Evolutionary conservation across 2,888 invertebrate species (phyloP), one percentile per base, ranked within the genome.

Genomic region (Rhaphigaster nebulosa): DNA sequence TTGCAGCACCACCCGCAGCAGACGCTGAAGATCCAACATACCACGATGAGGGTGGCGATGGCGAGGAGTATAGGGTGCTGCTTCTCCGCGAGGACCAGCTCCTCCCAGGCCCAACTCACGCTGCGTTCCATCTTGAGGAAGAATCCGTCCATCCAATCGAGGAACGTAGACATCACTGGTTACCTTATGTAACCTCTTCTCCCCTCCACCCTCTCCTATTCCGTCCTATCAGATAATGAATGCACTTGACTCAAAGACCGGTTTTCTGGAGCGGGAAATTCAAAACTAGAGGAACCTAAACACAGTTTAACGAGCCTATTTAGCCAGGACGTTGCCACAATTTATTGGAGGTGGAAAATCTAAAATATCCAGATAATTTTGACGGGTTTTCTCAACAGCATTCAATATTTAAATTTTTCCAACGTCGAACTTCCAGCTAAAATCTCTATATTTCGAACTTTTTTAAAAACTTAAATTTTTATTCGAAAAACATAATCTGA

Each of bases 81-180:
- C 84, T 26, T 84, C 84, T 84, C 84, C 5, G 45, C 45, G 6
- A 50, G 4, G 8, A 41, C 41, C 45, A 84, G 84, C 45, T 84
- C 45, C 84, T 84, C 45, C 84, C 84, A 84, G 10, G 45, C 45
- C 84, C 45, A 84, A 12, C 12, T n/a, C 45, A 84, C n/a, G 2
- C 45, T 20, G 13, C 12, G 15, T 18, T 84, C 84, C 84, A 50
- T n/a, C 84, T 84, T 45, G 45, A 41, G 41, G 45, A 84, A 84
- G 45, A 84, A n/a, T n/a, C 45, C 84, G 84, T 84, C 84, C 84
- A 84, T 45, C 84, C 84, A 84, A 15, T 50, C 84, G 12, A 84
- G 45, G 45, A 84, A 41, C 15, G 45, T n/a, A n/a, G 84, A 84
- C 84, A 84, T 84, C n/a, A 84, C 84, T 84, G 10, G n/a, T 13